Conservation (phyloP, 2,888 invertebrate species). For the Argyresthia albistria region DNA sequence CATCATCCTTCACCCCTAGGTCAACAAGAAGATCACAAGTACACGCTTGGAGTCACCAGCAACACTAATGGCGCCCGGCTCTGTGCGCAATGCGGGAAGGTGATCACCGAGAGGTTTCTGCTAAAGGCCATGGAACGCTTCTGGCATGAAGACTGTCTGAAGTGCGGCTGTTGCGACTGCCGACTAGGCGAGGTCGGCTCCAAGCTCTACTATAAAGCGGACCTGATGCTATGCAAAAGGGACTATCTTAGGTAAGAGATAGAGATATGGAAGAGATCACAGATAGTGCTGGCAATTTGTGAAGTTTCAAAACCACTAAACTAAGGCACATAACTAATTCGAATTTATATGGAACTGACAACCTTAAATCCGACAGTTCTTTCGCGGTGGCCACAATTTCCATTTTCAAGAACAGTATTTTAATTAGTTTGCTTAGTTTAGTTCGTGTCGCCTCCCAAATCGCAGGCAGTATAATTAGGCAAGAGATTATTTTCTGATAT, state of each 20-base stretch:
- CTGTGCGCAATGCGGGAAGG: slow-evolving; percentile 89
- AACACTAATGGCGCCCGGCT: slow-evolving; percentile 67
- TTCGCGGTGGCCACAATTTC: too few species aligned
- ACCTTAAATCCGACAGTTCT: too few species aligned
- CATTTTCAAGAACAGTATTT: too few species aligned
- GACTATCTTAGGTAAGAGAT: slow-evolving; percentile 87
- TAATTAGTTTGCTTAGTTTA: too few species aligned
- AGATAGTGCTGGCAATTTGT: too few species aligned
- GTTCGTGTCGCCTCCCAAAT: too few species aligned
- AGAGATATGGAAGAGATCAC: too few species aligned
- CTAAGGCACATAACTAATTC: too few species aligned
- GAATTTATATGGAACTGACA: too few species aligned
- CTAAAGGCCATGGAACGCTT: slow-evolving; percentile 90
- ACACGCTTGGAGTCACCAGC: slow-evolving; percentile 39
- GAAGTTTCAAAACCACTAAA: too few species aligned
- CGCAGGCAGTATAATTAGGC: too few species aligned
- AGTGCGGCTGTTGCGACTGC: slow-evolving; percentile 94
- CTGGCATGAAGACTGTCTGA: slow-evolving; percentile 96
- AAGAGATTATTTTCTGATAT: too few species aligned
- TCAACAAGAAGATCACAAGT: slow-evolving; percentile 64
- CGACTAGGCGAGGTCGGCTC: slow-evolving; percentile 94
- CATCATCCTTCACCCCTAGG: slow-evolving; percentile 25
- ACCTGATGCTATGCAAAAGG: slow-evolving; percentile 91
- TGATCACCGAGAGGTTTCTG: slow-evolving; percentile 86
- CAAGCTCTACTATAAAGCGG: slow-evolving; percentile 91